phyloP scores from a whole-genome alignment of 2,113 vertebrate genomes.

The Calidris pygmaea region DNA sequence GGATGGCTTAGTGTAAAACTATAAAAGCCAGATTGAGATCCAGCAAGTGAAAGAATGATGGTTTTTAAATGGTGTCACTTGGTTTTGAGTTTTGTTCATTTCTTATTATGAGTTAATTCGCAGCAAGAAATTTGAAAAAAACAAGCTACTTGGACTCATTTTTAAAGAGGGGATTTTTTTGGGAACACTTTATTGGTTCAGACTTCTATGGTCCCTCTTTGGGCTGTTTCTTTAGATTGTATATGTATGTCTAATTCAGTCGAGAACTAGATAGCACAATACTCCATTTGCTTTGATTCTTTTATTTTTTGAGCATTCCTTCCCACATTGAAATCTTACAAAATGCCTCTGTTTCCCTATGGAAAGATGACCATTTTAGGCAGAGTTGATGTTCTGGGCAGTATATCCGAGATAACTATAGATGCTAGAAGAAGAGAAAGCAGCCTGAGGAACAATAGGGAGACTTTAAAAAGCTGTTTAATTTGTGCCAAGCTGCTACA shows the following conservation, averaged over 20 bases:
- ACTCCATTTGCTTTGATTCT: background rate
- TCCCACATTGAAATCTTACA: background rate
- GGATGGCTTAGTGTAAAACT: background rate
- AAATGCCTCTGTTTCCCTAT: background rate
- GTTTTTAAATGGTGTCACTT: background rate
- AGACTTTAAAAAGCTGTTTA: constrained; percentile 1
- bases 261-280: background rate
- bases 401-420: background rate
- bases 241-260: background rate
- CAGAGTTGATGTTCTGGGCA: background rate
- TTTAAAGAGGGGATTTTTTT: background rate
- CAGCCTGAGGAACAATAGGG: background rate
- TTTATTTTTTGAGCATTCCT: background rate
- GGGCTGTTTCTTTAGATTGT: background rate
- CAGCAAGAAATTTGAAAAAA: background rate
- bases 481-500: background rate
- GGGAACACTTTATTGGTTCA: background rate
- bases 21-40: background rate
- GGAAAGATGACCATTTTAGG: background rate
- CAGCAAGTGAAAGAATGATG: background rate
- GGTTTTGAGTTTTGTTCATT: background rate
- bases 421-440: background rate
- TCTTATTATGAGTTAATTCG: background rate
- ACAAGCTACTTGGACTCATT: background rate
- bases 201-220: background rate